Percentiles rank a stretch among this genome's conserved stretches.
phyloP scores from a whole-genome alignment of 2,888 invertebrate genomes.

The Xestia sexstrigata region DNA sequence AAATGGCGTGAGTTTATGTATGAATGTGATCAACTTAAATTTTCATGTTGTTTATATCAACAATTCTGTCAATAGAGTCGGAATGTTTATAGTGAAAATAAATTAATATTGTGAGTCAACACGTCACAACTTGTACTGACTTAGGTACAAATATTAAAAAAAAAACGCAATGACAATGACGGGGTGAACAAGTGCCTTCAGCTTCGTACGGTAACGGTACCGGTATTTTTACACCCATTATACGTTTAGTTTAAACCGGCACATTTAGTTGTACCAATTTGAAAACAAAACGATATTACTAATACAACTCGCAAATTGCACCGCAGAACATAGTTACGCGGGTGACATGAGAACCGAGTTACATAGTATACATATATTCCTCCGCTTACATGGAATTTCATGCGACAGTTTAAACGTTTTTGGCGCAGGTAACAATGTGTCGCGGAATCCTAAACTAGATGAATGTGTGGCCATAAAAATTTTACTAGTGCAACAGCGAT shows the following conservation, averaged over 20 bases:
- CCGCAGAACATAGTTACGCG: constrained; percentile 30
- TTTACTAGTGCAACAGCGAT: constrained; percentile 22
- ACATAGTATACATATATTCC: constrained; percentile 38
- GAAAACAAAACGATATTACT: constrained; percentile 8
- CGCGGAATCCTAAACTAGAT: constrained; percentile 57
- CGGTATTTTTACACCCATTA: too few relatives aligned
- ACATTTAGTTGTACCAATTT: not conserved
- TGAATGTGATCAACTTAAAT: not conserved
- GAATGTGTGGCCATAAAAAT: constrained; percentile 51
- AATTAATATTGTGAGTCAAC: constrained; percentile 63
- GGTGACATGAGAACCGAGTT: constrained; percentile 14
- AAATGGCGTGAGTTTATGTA: not conserved
- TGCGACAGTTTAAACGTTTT: constrained; percentile 60
- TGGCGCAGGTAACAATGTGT: constrained; percentile 59
- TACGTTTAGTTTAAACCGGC: too few relatives aligned
- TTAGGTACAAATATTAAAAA: too few relatives aligned
- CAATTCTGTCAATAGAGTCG: constrained; percentile 44
- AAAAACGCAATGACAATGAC: too few relatives aligned
- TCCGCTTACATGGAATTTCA: constrained; percentile 38
- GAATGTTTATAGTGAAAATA: constrained; percentile 67
- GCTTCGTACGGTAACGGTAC: too few relatives aligned
- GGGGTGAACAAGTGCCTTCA: too few relatives aligned
- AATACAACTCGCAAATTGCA: constrained; percentile 25
- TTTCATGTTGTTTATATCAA: constrained; percentile 46
- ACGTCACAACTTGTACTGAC: too few relatives aligned